Base-by-base conservation (phyloP, 2,888 invertebrate species). In the Nomada fabriciana region DNA sequence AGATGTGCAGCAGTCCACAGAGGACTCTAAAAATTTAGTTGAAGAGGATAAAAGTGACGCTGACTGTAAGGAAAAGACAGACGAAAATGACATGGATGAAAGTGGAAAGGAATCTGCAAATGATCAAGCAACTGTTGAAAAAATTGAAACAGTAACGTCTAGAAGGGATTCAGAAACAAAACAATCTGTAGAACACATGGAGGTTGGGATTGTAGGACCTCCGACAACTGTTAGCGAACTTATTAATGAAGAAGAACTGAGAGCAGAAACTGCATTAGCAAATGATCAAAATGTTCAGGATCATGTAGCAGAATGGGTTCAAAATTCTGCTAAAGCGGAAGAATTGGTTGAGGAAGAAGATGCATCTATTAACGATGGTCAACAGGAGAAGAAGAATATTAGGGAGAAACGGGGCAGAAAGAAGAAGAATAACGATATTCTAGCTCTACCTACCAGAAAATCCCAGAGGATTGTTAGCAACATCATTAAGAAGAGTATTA, bases 291-390 rank as follows among this genome's bases (percentile, higher is more conserved):
- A 92, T 47, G 70, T 92, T 10, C 94, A 94, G 50, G 93, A 94
- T 52, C 92, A 92, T 57, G 94, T 94, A 57, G 89, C 91, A 11
- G 94, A 94, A 43, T 95, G 95, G 88, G 93, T 94, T 60, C 90
- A 94, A 36, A 95, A 94, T 83, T 93, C 94, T 81, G 83, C 93
- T 2, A 94, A 94, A 92, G 85, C 81, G 7, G 89, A 85, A 65
- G 80, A 78, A 57, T 69, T 83, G 10, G 29, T 63, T 7, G 67
- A 82, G 4, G 85, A 88, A 10, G 86, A 86, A 42, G 82, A 87
- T 25, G 73, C 53, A n/a, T 23, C 67, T 42, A 23, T 68, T 13
- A 63, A 76, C 0, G 76, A 76, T 4, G 63, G 55, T 52, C 60
- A 52, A 9, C 71, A 79, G 1, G 82, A 69, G 13, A 82, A 82